These are phyloP conservation scores for Neomorphus geoffroyi DNA, from an alignment of 2,797 vertebrate species.

Conservation along the genomic window DNA sequence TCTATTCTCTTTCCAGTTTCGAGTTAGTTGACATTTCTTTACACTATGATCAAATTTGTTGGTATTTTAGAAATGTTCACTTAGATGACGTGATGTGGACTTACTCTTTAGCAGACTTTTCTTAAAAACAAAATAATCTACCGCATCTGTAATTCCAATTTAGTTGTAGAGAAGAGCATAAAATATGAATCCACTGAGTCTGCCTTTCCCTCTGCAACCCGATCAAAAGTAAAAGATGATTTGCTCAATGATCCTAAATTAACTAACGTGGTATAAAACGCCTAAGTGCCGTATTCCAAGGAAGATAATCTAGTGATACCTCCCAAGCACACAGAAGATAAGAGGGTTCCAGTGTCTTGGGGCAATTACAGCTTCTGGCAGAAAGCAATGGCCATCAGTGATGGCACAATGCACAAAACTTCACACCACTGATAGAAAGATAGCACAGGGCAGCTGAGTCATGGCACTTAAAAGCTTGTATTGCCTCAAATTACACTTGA, in stretches of 20 bases:
- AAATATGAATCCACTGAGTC: not conserved
- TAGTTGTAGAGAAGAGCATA: not conserved
- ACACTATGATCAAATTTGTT: not conserved
- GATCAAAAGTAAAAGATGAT: not conserved
- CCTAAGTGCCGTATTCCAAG: conserved; percentile 6
- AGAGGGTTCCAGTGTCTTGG: not conserved
- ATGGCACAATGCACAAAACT: not conserved
- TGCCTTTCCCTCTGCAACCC: not conserved
- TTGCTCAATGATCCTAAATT: not conserved
- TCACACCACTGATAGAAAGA: not conserved
- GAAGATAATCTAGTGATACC: not conserved
- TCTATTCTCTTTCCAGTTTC: not conserved
- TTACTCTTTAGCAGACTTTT: not conserved
- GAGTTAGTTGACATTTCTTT: not conserved
- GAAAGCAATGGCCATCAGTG: not conserved
- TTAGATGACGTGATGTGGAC: not conserved
- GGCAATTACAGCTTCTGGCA: not conserved
- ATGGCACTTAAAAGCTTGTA: not conserved
- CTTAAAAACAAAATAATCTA: not conserved
- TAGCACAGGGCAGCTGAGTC: not conserved
- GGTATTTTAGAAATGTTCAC: not conserved
- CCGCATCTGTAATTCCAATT: no score
- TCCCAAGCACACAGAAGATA: not conserved
- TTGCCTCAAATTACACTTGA: not conserved
- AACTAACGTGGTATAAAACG: not conserved